These are phyloP conservation scores for Steatornis caripensis DNA, from an alignment of 2,113 vertebrate genomes.

Conservation along the genomic window DNA sequence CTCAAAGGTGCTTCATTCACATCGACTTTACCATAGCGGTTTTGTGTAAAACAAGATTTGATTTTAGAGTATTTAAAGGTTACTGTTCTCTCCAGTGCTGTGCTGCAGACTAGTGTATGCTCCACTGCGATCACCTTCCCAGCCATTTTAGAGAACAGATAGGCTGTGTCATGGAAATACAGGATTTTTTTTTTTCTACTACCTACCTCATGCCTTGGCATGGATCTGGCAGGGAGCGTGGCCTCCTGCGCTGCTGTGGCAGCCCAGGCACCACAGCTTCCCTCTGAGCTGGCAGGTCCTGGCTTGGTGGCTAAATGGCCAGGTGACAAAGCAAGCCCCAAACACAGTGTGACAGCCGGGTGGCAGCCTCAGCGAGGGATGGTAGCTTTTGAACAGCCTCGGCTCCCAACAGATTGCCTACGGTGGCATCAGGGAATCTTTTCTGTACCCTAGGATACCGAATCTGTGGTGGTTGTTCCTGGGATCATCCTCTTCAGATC, in stretches of 20 bases:
- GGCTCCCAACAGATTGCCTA: neutral
- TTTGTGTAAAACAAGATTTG: constrained; percentile 62
- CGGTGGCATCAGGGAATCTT: neutral
- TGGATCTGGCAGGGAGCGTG: neutral
- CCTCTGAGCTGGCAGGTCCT: neutral
- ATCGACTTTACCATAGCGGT: neutral
- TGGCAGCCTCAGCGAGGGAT: neutral
- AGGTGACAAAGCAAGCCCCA: neutral
- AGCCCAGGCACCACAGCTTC: neutral
- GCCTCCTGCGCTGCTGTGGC: neutral
- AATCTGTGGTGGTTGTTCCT: neutral
- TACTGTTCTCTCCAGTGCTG: neutral
- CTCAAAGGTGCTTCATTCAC: constrained; percentile 65
- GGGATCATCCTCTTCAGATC: neutral
- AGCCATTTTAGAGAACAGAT: neutral
- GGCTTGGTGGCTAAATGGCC: neutral
- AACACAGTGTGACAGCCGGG: neutral
- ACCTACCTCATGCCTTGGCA: accelerated
- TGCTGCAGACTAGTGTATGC: neutral
- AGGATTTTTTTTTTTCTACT: neutral
- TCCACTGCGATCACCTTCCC: neutral
- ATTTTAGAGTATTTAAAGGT: constrained; percentile 47
- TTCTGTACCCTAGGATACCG: neutral
- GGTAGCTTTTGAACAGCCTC: neutral
- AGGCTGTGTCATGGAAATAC: neutral